A percentile compares a stretch with the other conserved stretches of the same genome.
Conservation (phyloP, 2,113 vertebrate genomes). For the Spermophilus dauricus region DNA sequence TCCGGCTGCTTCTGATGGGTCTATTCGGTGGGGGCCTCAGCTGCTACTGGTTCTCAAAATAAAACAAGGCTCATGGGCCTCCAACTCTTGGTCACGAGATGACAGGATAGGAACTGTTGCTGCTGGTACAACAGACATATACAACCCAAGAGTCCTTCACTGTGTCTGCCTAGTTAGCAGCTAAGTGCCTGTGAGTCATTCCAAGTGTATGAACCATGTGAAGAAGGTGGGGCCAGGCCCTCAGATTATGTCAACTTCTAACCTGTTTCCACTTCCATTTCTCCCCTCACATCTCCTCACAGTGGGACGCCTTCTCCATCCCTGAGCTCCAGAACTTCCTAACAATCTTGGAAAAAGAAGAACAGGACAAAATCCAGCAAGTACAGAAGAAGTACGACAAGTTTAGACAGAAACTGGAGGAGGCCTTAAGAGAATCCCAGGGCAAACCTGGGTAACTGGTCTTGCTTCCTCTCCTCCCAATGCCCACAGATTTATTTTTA, state of each 20-base stretch:
- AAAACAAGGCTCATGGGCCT: neutral
- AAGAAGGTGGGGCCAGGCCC: neutral
- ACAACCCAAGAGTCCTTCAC: neutral
- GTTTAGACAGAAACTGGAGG: constrained; percentile 93
- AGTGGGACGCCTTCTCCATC: constrained; percentile 99
- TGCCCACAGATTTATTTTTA: constrained; percentile 60
- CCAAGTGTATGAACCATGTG: neutral
- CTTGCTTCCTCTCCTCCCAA: neutral
- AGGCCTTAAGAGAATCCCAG: constrained; percentile 90
- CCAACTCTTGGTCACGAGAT: neutral
- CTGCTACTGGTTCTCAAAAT: neutral
- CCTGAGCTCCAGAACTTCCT: constrained; percentile 99
- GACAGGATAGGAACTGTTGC: neutral
- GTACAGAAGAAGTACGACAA: constrained; percentile 92
- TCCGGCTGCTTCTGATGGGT: neutral
- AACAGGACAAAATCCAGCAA: constrained; percentile 94
- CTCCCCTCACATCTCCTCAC: constrained; percentile 17
- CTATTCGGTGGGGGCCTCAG: neutral
- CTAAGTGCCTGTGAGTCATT: no score
- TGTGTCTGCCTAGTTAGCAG: rapidly evolving
- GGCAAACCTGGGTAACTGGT: constrained; percentile 89
- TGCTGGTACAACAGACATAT: neutral
- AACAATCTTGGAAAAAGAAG: constrained; percentile 95
- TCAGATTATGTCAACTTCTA: rapidly evolving
- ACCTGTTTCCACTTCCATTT: neutral